Conservation (phyloP, 2,113 vertebrate species). For the Sula dactylatra region DNA sequence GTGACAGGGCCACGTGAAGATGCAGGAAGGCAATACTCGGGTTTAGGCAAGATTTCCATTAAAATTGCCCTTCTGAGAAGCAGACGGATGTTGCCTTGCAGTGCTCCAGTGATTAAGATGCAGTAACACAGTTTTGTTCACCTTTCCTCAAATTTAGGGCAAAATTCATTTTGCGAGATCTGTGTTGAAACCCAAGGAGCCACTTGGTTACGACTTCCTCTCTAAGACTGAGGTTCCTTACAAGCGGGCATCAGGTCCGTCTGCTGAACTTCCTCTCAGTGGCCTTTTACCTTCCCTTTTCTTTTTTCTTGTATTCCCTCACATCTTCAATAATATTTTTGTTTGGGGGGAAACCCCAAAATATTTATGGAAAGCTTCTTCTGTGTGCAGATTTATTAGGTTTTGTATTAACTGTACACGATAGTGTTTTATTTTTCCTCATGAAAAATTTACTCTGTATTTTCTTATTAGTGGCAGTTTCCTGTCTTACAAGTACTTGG, state of each 20-base stretch:
- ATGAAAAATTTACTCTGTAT: not conserved
- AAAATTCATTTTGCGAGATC: not conserved
- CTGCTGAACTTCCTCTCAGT: not conserved
- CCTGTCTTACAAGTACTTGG: not conserved
- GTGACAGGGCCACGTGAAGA: not conserved
- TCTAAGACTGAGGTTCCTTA: not conserved
- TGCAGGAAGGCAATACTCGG: not conserved
- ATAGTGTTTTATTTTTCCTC: not conserved
- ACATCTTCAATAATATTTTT: accelerated
- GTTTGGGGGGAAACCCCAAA: not conserved
- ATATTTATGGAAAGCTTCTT: not conserved
- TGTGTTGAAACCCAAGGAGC: not conserved
- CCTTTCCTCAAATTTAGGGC: not conserved
- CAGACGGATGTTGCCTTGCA: not conserved
- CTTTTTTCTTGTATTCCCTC: not conserved
- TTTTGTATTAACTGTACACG: not conserved
- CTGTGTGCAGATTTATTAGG: accelerated
- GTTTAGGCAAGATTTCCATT: not conserved
- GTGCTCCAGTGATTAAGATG: not conserved
- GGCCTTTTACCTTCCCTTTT: not conserved
- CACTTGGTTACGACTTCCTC: not conserved
- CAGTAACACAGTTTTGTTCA: not conserved
- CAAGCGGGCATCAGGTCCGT: not conserved
- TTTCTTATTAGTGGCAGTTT: not conserved
- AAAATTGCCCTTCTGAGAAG: not conserved